These are phyloP conservation scores for Heliconius ismenius DNA, from an alignment of 2,888 invertebrate genomes.

Conservation along the genomic window DNA sequence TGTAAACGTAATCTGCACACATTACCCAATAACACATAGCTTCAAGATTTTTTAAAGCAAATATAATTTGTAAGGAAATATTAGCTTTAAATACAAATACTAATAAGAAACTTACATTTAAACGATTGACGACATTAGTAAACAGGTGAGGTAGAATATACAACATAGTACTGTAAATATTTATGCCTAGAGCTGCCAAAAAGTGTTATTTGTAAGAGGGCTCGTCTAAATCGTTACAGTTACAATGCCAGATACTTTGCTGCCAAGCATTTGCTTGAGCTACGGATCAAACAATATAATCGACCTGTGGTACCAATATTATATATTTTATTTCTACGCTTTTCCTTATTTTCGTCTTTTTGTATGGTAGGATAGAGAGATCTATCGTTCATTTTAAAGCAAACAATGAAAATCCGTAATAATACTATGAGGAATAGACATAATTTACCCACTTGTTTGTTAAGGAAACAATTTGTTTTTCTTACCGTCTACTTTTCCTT, in stretches of 20 bases:
- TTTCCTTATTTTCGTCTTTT: background rate
- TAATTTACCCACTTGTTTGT: constrained; percentile 4
- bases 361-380: too few relatives aligned
- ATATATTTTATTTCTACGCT: background rate
- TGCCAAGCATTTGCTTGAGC: background rate
- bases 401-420: background rate
- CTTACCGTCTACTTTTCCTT: constrained; percentile 13
- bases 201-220: background rate
- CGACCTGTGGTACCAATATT: too few relatives aligned
- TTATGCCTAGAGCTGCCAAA: background rate
- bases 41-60: background rate
- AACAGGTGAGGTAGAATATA: background rate
- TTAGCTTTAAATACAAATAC: constrained; percentile 11
- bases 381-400: background rate
- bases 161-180: background rate
- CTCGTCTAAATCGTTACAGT: background rate
- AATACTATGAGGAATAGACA: background rate
- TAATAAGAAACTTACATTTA: background rate
- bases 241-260: background rate
- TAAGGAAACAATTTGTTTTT: constrained; percentile 30
- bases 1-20: background rate
- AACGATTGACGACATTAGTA: background rate
- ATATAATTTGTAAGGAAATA: background rate
- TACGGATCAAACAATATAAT: too few relatives aligned
- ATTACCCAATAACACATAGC: background rate